Evolutionary conservation across 2,888 invertebrate genomes (phyloP), one percentile per base, ranked within the genome.

Genomic region (Himalopsyche kuldschensis): DNA sequence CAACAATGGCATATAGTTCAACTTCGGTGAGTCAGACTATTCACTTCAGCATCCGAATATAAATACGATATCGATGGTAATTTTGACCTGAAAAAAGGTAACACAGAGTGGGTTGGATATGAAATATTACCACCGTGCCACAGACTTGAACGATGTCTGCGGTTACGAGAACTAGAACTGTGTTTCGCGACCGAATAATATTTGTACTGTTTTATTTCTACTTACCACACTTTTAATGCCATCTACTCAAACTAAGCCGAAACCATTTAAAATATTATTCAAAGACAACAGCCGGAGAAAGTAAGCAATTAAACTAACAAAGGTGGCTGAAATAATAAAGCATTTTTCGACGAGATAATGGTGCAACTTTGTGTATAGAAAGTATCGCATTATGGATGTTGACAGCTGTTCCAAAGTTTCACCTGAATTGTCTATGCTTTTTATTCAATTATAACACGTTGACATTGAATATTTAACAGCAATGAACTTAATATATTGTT

Each of bases 21-120:
- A n/a, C 10, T 55, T 6, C 2, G 55, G 55, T 17, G 79, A 31
- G 30, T n/a, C 20, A 0, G 55, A 24, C 55, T 55, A 20, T 55
- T 6, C 55, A 41, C 55, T 55, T 10, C 55, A 48, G 48, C 27
- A 75, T 76, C 32, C 27, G 82, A 75, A 46, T 41, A 78, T 78
- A 81, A 78, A 78, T 48, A 84, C 81, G 81, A 81, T 78, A 81
- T 84, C 78, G 81, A 81, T 78, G 84, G 80, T 81, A 78, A 81
- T 78, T 80, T 78, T 63, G 84, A 55, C 81, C 84, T 48, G 47
- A 75, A 83, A 83, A 80, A 77, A 80, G 80, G 83, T 77, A 55
- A 55, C 20, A 20, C 79, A n/a, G 69, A 82, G 41, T 46, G 46
- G 46, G 79, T 41, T 11, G 75, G 48, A 55, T 55, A 55, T 55